Conservation (phyloP, 1,140 invertebrate species). For the Orchesella cincta region DNA sequence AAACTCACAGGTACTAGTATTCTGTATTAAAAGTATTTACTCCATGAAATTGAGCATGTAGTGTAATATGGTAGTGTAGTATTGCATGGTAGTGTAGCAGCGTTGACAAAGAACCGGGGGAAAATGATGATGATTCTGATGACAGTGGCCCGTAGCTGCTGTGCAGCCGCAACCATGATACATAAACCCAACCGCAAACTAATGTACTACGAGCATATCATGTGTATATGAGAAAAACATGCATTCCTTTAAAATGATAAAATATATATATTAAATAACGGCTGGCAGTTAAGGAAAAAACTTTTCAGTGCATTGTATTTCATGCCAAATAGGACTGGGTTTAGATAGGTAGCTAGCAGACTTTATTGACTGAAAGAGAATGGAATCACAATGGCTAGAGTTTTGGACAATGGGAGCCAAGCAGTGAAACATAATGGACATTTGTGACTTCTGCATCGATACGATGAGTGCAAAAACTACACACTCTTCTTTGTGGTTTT, state of each 20-base stretch:
- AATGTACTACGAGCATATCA: not conserved
- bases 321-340: constrained; percentile 16
- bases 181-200: too few species aligned
- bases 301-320: not conserved
- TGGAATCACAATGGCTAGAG: not conserved
- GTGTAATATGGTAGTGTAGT: too few species aligned
- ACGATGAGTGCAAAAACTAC: not conserved
- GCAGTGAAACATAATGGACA: constrained; percentile 16
- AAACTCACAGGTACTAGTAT: too few species aligned
- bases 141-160: too few species aligned
- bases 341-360: constrained; percentile 3
- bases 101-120: too few species aligned
- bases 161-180: too few species aligned
- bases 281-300: not conserved
- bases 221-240: not conserved
- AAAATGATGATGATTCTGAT: too few species aligned
- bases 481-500: not conserved
- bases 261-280: not conserved
- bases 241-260: not conserved
- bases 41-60: too few species aligned
- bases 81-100: too few species aligned
- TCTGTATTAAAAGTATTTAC: too few species aligned
- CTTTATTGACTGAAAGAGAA: constrained; percentile 21
- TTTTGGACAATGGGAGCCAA: constrained; percentile 21
- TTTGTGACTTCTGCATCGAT: constrained; percentile 4